Evolutionary conservation across 2,113 vertebrate species (phyloP).

Genomic region (Thermophis baileyi): DNA sequence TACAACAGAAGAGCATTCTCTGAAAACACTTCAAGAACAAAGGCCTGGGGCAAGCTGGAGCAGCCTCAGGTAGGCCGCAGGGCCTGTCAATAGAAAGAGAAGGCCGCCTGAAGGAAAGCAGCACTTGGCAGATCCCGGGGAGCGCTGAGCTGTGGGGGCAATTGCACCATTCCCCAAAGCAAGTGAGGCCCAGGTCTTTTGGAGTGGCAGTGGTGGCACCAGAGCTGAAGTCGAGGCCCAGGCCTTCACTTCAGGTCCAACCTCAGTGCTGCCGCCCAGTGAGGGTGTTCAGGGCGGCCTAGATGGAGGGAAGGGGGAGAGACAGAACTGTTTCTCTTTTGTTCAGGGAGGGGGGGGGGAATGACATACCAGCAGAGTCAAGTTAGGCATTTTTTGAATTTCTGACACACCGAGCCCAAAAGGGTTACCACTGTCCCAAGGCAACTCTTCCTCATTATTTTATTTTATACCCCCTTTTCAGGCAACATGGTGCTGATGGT

Average conservation of each 20-base stretch:
- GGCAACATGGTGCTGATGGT: no score
- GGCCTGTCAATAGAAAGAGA: not conserved
- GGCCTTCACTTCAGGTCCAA: not conserved
- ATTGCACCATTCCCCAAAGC: not conserved
- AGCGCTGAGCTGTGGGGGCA: not conserved
- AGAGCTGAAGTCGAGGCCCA: not conserved
- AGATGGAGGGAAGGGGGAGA: not conserved
- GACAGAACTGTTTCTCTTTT: not conserved
- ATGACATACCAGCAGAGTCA: not conserved
- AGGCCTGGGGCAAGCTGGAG: not conserved
- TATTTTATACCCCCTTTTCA: no score
- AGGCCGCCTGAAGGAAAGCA: not conserved
- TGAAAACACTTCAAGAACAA: not conserved
- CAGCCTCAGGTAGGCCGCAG: not conserved
- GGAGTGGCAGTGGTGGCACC: not conserved
- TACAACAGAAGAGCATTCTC: not conserved
- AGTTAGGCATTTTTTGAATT: not conserved
- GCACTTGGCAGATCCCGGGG: not conserved
- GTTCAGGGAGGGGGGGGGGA: not conserved
- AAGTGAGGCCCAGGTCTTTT: not conserved
- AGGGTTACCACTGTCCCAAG: not conserved
- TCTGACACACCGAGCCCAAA: not conserved
- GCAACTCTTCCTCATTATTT: no score
- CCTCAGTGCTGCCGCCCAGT: not conserved
- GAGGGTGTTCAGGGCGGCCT: not conserved